Evolutionary conservation across 2,888 invertebrate genomes (phyloP), one percentile per base, ranked within the genome.

Genomic region (Lissocephala sabroskyi): DNA sequence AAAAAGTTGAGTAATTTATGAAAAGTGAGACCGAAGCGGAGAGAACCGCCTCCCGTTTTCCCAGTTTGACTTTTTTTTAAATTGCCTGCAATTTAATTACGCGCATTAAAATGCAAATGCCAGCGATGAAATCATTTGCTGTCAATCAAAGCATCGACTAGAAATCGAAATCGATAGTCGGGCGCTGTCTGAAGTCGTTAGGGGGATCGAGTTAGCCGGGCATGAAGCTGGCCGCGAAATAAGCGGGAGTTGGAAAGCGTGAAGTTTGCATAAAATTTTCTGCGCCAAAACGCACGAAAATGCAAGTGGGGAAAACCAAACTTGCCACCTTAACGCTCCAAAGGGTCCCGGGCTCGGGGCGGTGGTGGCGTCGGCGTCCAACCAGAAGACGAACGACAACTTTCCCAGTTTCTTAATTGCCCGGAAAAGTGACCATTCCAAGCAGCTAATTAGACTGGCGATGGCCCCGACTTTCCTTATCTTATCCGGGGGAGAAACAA

Each of bases 1-100:
- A n/a, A n/a, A n/a, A n/a, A n/a, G n/a, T 62, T 79, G 75, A 70
- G 79, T 79, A 79, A 73, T 73, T 74, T 74, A 73, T 73, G 63
- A 77, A 79, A 79, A 65, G 51, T 43, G 41, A 16, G 44, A 40
- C 36, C 32, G 41, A 26, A 49, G 50, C 36, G 16, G 30, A 26
- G 28, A 10, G 19, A 6, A 14, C 9, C 5, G 18, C 10, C n/a
- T n/a, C 13, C 2, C n/a, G 4, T 2, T 11, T 17, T 19, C 19
- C 33, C 6, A 35, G 41, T 47, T 52, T 79, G 74, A 79, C 57
- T 77, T 77, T 62, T 56, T 60, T 65, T 67, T 76, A 73, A 76
- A 78, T 76, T 73, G 74, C 52, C 45, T 53, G 62, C 58, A 65
- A 59, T 59, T 62, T 61, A 62, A 62, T 58, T 48, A 55, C 29